Base-by-base conservation (phyloP, 2,113 vertebrate genomes). In the Stomatorhinus ivindoensis region DNA sequence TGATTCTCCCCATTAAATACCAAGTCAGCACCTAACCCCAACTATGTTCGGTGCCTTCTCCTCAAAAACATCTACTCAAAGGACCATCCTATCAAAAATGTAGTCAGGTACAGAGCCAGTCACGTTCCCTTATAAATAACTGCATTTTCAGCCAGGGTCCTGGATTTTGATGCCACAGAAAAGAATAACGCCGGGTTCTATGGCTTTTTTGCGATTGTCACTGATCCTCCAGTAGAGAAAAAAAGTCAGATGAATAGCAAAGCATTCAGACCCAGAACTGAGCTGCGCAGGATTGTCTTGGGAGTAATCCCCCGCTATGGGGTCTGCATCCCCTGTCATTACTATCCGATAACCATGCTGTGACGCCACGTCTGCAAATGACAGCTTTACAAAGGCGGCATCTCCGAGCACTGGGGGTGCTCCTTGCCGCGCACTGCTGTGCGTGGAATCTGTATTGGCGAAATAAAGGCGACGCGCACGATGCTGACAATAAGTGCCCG, bases 291-390 rank as follows among this genome's bases (percentile, higher is more conserved):
- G 95, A 96, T 95, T 90, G 94, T 92, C 90, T 86, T 10, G 86
- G 91, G 92, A 94, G 95, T 96, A 96, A 96, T 96, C 95, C 95
- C 91, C 90, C 95, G 94, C 95, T 94, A 96, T 94, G 95, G 95
- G 94, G 94, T 93, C 95, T 94, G 94, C 94, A 95, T 95, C 93
- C 94, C 94, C 95, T 94, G 95, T 95, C 95, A 95, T 89, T 93
- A 92, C 94, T 92, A 91, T 92, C 90, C 92, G 89, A 92, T 93
- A 93, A 93, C 94, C 94, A 94, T 93, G 95, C 95, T 95, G 95
- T 93, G 94, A 95, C 89, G 91, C 93, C 89, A 93, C 92, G 89
- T 92, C 91, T 90, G 92, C 89, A 89, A 92, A 91, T 95, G 95
- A 96, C 96, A 96, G 93, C 91, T 92, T 51, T 80, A 96, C 95